Base-by-base conservation (phyloP, 64 coral and sea anemone species). In the Pocillopora verrucosa region DNA sequence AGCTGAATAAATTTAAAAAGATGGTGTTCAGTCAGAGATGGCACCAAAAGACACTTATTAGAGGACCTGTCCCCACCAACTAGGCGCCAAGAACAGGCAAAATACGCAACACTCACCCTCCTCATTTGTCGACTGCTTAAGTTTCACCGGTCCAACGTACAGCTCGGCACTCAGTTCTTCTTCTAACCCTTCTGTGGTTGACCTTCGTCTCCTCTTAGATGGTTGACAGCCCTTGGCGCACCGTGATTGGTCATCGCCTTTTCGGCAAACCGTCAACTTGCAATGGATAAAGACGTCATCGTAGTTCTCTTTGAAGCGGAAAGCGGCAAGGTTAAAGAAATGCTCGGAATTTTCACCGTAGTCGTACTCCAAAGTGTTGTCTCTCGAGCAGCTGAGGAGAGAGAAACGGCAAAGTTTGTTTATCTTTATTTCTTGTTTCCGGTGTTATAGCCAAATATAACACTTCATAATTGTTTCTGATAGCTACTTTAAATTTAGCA, bases 251-350 rank as follows among this genome's bases (percentile, higher is more conserved):
- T 19, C 10, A 22, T 85, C 82, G 0, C 5, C 63, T 68, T 11
- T 11, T 11, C 82, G 82, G 5, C 82, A 85, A n/a, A 58, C 82
- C 19, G 82, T 85, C 82, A 85, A 22, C 38, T 85, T 51, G 82
- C 82, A 85, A 20, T 85, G 82, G 51, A 85, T 72, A 14, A 25
- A 85, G 15, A 85, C 82, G 25, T 70, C 64, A 16, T 85, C 38
- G 82, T 85, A 85, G 13, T 20, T 37, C 26, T 72, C 37, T 41
- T 85, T 72, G 65, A 85, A 85, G 11, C 82, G 82, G 65, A 85
- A 85, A 56, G 82, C 64, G 20, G 20, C 36, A 25, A 85, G 19
- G 38, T 45, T 85, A 36, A 85, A 85, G 20, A 51, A 57, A 26
- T 85, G 82, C 20, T 56, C 11, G 2, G 13, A 16, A 6, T 15